Percentiles rank a stretch among this genome's conserved stretches.
phyloP scores from a whole-genome alignment of 2,888 invertebrate genomes.

The Branchipolynoe longqiensis region DNA sequence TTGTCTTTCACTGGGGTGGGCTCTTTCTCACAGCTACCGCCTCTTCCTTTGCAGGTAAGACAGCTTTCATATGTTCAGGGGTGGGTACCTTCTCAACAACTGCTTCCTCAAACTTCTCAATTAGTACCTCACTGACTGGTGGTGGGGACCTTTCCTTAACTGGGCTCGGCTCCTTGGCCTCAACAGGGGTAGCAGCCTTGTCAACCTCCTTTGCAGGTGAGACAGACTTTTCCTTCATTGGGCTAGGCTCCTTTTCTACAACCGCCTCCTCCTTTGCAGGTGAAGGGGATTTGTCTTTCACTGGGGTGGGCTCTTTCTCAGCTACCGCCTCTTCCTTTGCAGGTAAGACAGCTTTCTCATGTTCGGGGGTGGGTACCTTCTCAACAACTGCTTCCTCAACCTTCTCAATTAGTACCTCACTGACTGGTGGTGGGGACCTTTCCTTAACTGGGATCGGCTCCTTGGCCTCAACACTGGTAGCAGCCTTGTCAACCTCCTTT shows the following conservation, averaged over 20 bases:
- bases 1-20: background rate
- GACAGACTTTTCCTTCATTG: background rate
- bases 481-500: background rate
- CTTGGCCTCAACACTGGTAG: background rate
- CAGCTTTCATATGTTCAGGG: background rate
- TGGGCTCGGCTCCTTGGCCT: background rate
- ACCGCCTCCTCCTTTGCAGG: background rate
- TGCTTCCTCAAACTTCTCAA: background rate
- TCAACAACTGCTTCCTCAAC: background rate
- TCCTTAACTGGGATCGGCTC: background rate
- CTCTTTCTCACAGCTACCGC: background rate
- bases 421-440: constrained; percentile 27
- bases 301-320: constrained; percentile 34
- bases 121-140: constrained; percentile 2
- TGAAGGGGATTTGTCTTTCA: background rate
- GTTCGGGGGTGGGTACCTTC: background rate
- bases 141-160: constrained; percentile 7
- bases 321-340: constrained; percentile 8
- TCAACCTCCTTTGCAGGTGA: background rate
- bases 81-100: background rate
- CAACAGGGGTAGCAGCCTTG: too few species aligned
- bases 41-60: background rate
- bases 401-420: constrained; percentile 9
- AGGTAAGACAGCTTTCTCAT: background rate
- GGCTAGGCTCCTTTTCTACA: constrained; percentile 3